Percentiles rank a stretch among this genome's conserved stretches.
These are phyloP conservation scores for Nemurella pictetii DNA, from an alignment of 2,888 invertebrate species.

Conservation along the genomic window DNA sequence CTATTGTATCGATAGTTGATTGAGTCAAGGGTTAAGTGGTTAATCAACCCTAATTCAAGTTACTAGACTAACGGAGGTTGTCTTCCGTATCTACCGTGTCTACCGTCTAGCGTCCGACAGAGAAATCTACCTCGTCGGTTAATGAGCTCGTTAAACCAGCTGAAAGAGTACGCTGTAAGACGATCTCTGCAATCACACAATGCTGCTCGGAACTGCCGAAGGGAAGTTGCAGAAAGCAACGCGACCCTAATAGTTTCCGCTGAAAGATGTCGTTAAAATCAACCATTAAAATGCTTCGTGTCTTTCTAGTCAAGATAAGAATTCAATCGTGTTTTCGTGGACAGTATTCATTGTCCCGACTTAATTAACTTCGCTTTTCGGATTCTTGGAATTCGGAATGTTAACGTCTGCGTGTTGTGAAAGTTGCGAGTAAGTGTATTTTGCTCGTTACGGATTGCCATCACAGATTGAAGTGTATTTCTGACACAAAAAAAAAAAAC, in stretches of 20 bases:
- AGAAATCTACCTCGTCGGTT: background rate
- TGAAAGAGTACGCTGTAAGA: background rate
- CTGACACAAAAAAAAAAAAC: background rate
- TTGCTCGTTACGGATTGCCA: background rate
- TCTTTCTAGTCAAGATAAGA: too few species aligned
- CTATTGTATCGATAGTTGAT: too few species aligned
- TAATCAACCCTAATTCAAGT: too few species aligned
- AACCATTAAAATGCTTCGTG: background rate
- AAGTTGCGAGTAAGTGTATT: background rate
- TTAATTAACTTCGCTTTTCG: background rate
- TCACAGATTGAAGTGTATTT: background rate
- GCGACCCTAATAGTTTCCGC: background rate
- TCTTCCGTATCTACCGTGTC: too few species aligned
- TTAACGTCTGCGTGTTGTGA: background rate
- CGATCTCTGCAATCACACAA: background rate
- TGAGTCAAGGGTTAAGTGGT: too few species aligned
- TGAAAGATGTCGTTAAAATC: background rate
- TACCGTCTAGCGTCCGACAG: too few species aligned
- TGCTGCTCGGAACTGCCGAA: background rate
- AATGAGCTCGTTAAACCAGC: background rate
- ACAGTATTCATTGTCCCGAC: background rate
- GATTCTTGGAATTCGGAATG: background rate
- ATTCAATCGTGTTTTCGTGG: background rate
- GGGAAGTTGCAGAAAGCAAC: background rate
- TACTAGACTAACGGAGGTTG: too few species aligned